These are phyloP conservation scores for Sicus ferrugineus DNA, from an alignment of 2,888 invertebrate genomes.

Conservation along the genomic window DNA sequence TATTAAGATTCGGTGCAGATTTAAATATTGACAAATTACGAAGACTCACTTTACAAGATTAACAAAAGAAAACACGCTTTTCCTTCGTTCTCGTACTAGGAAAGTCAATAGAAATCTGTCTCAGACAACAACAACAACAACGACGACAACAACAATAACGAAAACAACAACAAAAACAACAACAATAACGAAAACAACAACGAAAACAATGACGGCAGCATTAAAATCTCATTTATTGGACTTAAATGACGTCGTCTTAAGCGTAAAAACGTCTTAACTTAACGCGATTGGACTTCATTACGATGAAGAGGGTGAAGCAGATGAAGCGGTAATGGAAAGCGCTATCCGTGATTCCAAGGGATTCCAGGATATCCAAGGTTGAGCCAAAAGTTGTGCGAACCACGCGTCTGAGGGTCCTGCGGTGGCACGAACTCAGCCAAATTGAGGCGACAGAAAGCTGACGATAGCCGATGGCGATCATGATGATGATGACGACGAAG, in stretches of 20 bases:
- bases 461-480: no score
- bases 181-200: constrained; percentile 8
- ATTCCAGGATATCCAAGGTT: no score
- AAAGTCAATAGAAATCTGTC: not conserved
- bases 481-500: no score
- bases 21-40: constrained; percentile 9
- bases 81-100: not conserved
- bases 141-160: no score
- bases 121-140: not conserved
- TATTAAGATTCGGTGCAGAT: constrained; percentile 28
- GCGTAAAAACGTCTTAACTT: not conserved
- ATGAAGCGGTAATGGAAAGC: no score
- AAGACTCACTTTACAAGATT: not conserved
- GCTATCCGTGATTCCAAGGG: no score
- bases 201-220: not conserved
- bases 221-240: constrained; percentile 2
- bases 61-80: not conserved
- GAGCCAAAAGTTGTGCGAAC: no score
- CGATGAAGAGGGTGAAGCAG: not conserved
- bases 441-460: no score
- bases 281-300: not conserved
- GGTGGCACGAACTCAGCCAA: no score
- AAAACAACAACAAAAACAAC: no score
- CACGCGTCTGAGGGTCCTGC: no score
- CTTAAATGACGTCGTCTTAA: not conserved